A percentile compares a stretch with the other conserved stretches of the same genome.
These are phyloP conservation scores for Dolichomitus sp. DNA, from an alignment of 2,888 invertebrate genomes.

Conservation along the genomic window DNA sequence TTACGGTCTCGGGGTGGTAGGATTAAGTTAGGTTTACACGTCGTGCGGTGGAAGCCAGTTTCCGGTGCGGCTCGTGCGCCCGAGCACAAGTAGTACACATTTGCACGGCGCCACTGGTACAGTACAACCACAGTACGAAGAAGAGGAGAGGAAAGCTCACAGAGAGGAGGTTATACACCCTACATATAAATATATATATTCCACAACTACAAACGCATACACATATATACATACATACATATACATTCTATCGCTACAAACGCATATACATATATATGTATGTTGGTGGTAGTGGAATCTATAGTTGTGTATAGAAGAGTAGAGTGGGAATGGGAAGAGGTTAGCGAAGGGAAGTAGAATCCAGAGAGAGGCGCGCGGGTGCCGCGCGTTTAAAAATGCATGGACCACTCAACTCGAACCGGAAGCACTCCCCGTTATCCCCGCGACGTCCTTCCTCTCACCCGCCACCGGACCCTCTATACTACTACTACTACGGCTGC, in stretches of 20 bases:
- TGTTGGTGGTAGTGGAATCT: slow-evolving; percentile 13
- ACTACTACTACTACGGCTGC: neutral
- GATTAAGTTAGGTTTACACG: slow-evolving; percentile 74
- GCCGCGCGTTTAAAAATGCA: slow-evolving; percentile 81
- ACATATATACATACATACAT: no score
- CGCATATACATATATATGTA: neutral
- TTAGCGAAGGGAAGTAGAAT: slow-evolving; percentile 43
- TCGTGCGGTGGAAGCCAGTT: slow-evolving; percentile 69
- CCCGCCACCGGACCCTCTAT: slow-evolving; percentile 6
- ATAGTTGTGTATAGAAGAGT: neutral
- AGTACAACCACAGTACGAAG: neutral
- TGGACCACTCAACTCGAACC: slow-evolving; percentile 81
- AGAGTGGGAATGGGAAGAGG: neutral
- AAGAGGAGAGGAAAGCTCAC: neutral
- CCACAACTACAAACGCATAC: no score
- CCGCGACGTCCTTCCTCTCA: slow-evolving; percentile 60
- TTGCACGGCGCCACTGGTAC: slow-evolving; percentile 34
- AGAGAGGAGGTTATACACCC: neutral
- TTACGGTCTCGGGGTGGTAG: slow-evolving; percentile 60
- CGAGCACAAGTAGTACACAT: slow-evolving; percentile 49
- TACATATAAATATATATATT: no score
- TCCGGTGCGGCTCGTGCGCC: slow-evolving; percentile 67
- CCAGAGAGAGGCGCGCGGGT: slow-evolving; percentile 33
- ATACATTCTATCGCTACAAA: neutral
- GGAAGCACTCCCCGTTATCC: slow-evolving; percentile 80